These are phyloP conservation scores for Anastrepha ludens DNA, from an alignment of 1,140 invertebrate genomes.

Conservation along the genomic window DNA sequence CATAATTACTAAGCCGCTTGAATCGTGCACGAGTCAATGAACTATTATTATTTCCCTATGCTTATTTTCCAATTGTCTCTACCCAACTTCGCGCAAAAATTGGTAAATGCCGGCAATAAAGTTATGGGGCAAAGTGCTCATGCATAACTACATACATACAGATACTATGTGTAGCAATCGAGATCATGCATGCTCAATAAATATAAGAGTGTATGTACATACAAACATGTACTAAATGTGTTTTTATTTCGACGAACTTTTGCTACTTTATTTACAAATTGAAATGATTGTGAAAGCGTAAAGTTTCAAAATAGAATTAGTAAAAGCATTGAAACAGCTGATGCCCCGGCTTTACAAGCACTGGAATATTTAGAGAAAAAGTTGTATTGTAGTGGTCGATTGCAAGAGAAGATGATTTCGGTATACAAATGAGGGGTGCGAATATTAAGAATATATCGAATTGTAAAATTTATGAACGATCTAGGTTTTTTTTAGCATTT, in stretches of 20 bases:
- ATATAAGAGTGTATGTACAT: not conserved
- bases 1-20: constrained; percentile 39
- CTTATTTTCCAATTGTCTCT: constrained; percentile 39
- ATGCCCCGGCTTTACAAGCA: no score
- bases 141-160: not conserved
- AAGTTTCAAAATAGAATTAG: not conserved
- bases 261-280: no score
- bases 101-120: not conserved
- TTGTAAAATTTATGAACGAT: no score
- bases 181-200: no score
- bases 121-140: constrained; percentile 37
- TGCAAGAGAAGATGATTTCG: no score
- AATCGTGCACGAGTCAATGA: constrained; percentile 6
- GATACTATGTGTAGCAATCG: not conserved
- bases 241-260: not conserved
- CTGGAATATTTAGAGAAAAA: no score
- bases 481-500: no score
- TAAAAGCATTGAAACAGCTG: no score
- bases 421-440: no score
- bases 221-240: not conserved
- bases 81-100: constrained; percentile 18
- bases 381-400: no score
- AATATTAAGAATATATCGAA: no score
- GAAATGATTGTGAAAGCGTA: not conserved
- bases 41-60: not conserved